These are phyloP conservation scores for Octopus sinensis DNA, from an alignment of 1,140 invertebrate genomes.

Conservation along the genomic window DNA sequence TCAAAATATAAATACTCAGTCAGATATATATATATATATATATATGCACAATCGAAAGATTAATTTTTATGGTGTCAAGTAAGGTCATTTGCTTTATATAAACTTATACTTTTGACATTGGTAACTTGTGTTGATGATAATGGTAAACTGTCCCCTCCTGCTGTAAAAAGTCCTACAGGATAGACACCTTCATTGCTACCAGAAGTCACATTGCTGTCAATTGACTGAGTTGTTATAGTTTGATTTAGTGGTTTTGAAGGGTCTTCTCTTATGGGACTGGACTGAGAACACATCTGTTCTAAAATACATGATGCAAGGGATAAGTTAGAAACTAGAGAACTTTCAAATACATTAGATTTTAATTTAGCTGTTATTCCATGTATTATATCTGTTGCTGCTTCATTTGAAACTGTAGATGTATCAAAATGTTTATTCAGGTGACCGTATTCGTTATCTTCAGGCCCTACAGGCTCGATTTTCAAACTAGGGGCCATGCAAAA, in stretches of 20 bases:
- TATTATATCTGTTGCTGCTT: background rate
- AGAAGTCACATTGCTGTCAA: background rate
- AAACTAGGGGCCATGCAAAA: background rate
- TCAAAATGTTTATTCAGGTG: background rate
- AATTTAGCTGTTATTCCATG: background rate
- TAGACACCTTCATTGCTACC: background rate
- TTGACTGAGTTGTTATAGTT: background rate
- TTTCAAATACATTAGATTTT: background rate
- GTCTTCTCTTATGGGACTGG: background rate
- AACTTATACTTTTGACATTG: background rate
- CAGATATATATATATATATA: background rate
- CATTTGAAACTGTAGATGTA: background rate
- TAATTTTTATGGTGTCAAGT: no score
- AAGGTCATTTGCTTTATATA: no score
- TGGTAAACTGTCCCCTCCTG: background rate
- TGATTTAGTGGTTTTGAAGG: background rate
- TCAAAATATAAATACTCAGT: no score
- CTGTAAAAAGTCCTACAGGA: background rate
- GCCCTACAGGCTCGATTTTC: background rate
- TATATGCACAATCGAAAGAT: background rate
- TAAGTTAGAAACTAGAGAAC: background rate
- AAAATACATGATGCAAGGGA: background rate
- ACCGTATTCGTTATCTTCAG: background rate
- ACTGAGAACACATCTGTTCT: background rate
- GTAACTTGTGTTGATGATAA: background rate